Base-by-base conservation (phyloP, 2,888 invertebrate genomes). In the Tipula unca region DNA sequence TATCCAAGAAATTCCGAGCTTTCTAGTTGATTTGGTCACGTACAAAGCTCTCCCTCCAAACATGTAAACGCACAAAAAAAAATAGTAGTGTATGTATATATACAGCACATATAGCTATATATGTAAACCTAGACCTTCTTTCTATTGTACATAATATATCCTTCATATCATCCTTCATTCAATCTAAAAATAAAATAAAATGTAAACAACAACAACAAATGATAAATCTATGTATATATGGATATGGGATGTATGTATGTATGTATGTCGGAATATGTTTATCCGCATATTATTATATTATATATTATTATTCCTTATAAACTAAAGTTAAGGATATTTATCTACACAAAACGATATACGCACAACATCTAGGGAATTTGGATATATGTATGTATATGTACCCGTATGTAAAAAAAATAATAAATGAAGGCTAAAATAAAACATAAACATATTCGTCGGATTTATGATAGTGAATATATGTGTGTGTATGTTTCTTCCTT, bases 1-100 rank as follows among this genome's bases (percentile, higher is more conserved):
- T 69, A 69, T 69, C 69, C 83, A 29, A 83, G 83, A 85, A 85
- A 85, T 85, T 85, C 85, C 85, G 39, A 39, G 85, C 90, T 90
- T 90, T 90, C 89, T 90, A 90, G 89, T 90, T 90, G 90, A 90
- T 90, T 90, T 90, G 90, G 90, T 90, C 90, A 90, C 90, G 90
- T 90, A 90, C 90, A 88, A 88, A 88, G 88, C 89, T 88, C 88
- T 88, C 83, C 83, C 83, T 32, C 29, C 6, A 32, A 29, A 83
- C 14, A 83, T 4, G 25, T 69, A 69, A 25, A 69, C 69, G 69
- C 69, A 69, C 69, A 20, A 25, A 69, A 54, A 69, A 25, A n/a
- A n/a, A n/a, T n/a, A n/a, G n/a, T 20, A 25, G 69, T 69, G 10
- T 48, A 17, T 17, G 6, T 6, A 54, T 10, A 39, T 39, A 48